Conservation (phyloP, 2,797 vertebrate species). For the Diglossa cyanea region DNA sequence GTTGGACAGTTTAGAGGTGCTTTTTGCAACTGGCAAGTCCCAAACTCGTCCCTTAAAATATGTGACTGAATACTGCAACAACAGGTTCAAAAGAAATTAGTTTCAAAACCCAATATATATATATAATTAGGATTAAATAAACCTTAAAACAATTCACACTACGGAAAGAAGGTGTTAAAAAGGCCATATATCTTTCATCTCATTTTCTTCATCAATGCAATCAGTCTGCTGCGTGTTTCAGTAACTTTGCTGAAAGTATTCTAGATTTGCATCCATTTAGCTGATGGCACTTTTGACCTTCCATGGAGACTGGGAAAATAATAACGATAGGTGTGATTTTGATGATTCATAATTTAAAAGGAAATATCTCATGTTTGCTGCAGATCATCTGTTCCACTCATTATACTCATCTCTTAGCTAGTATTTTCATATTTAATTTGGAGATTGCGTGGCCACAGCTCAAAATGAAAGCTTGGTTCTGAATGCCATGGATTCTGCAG, state of each 20-base stretch:
- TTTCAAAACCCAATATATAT: not conserved
- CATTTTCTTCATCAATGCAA: not conserved
- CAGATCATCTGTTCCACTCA: conserved; percentile 72
- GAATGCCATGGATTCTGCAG: conserved; percentile 60
- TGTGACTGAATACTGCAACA: not conserved
- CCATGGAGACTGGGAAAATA: conserved; percentile 44
- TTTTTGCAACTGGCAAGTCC: not conserved
- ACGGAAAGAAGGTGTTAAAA: conserved; percentile 20
- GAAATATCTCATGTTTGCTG: conserved; percentile 60
- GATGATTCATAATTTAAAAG: conserved; percentile 60
- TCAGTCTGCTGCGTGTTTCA: not conserved
- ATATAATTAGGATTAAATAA: not conserved
- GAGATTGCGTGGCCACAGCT: conserved; percentile 62
- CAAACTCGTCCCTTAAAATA: not conserved
- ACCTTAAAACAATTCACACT: not conserved
- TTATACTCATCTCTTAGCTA: conserved; percentile 64
- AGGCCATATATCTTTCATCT: not conserved
- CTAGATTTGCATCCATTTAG: conserved; percentile 8
- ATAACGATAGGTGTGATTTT: conserved; percentile 56
- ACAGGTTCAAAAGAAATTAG: not conserved
- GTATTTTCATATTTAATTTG: conserved; percentile 69
- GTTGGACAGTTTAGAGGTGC: not conserved
- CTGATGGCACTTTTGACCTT: conserved; percentile 48
- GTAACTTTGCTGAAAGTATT: conserved; percentile 7
- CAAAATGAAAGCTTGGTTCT: conserved; percentile 63